Conservation (phyloP, 2,797 vertebrate genomes). For the Enteromius anoplus region DNA sequence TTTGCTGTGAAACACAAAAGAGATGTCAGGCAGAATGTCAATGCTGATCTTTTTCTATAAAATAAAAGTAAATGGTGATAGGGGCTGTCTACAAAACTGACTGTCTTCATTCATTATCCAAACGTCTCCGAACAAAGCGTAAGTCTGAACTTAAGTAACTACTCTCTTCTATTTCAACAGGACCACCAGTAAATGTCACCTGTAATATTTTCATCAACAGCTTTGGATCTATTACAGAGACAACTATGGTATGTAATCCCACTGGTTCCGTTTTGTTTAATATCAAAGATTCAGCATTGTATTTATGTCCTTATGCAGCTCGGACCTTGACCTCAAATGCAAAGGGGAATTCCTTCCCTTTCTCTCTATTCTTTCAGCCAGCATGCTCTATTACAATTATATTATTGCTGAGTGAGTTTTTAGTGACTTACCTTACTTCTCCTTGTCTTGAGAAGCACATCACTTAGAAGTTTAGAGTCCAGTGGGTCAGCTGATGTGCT, state of each 20-base stretch:
- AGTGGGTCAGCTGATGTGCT: constrained; percentile 71
- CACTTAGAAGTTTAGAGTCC: constrained; percentile 74
- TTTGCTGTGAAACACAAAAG: not conserved
- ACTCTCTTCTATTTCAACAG: constrained; percentile 71
- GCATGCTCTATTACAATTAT: constrained; percentile 26
- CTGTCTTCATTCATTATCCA: not conserved
- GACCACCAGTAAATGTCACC: constrained; percentile 91
- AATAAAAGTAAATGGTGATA: too few species aligned
- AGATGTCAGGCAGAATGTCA: not conserved
- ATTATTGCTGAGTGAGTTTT: constrained; percentile 16
- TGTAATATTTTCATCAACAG: constrained; percentile 98
- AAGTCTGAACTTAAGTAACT: constrained; percentile 5
- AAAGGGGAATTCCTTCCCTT: not conserved
- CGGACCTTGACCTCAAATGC: not conserved
- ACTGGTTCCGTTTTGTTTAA: constrained; percentile 55
- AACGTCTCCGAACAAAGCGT: not conserved
- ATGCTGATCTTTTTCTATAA: too few species aligned
- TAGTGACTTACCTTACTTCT: constrained; percentile 53
- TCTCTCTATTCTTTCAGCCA: not conserved
- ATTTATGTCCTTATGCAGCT: constrained; percentile 50
- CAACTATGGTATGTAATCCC: constrained; percentile 87
- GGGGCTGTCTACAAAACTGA: too few species aligned
- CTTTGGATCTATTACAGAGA: constrained; percentile 93
- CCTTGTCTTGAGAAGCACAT: constrained; percentile 68
- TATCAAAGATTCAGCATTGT: constrained; percentile 17